A percentile compares a stretch with the other conserved stretches of the same genome.
Conservation (phyloP, 2,797 vertebrate species). For the Sebastolobus alascanus region DNA sequence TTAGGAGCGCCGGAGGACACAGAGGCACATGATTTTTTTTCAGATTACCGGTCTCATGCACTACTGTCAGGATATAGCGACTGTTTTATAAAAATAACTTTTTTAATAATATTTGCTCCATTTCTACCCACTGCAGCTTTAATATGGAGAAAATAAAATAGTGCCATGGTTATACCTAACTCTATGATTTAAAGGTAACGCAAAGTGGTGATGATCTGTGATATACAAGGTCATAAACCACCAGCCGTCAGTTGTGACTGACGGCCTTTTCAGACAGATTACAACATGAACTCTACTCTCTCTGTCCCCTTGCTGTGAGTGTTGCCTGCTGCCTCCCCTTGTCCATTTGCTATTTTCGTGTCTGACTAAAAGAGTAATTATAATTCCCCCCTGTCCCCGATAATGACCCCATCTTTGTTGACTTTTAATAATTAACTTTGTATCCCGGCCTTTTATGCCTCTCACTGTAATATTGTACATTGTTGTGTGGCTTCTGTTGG, state of each 20-base stretch:
- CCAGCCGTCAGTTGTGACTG: background rate
- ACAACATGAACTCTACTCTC: background rate
- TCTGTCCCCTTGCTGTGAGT: background rate
- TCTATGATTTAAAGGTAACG: background rate
- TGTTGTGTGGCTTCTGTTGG: conserved; percentile 6
- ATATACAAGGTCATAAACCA: conserved; percentile 1
- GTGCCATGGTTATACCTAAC: background rate
- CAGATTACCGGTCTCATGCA: no score
- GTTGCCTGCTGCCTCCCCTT: background rate
- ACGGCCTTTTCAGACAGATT: conserved; percentile 7
- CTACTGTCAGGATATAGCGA: no score
- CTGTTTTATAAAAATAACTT: no score
- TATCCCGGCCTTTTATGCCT: background rate
- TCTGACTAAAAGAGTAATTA: conserved; percentile 7
- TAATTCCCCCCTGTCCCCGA: background rate
- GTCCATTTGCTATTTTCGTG: conserved; percentile 24
- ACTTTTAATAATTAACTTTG: background rate
- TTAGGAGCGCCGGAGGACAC: no score
- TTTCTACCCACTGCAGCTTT: background rate
- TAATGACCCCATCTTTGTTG: conserved; percentile 5
- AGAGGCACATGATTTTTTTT: no score
- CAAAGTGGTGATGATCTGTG: conserved; percentile 3
- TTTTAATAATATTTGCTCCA: no score
- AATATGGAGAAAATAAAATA: background rate
- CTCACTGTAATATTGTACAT: background rate